Percentiles rank a stretch among this genome's conserved stretches.
Conservation (phyloP, 2,113 vertebrate genomes). For the Neogale vison region DNA sequence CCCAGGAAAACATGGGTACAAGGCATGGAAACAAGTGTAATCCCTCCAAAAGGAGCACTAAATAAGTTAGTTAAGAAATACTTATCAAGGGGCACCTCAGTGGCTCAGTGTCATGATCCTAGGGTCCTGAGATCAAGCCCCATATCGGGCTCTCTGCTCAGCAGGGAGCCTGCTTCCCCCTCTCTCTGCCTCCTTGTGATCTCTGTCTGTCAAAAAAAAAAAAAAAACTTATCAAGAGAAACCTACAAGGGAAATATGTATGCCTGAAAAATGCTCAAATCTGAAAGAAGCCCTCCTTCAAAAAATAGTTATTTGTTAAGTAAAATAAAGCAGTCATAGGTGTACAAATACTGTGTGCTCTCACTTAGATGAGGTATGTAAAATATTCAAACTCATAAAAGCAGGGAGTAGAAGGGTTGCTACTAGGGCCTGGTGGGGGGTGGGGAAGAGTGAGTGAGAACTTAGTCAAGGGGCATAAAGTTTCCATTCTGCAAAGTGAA, state of each 20-base stretch:
- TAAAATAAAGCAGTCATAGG: not conserved
- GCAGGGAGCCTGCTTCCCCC: too few relatives aligned
- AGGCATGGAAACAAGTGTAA: not conserved
- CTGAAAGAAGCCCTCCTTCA: not conserved
- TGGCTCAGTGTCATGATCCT: too few relatives aligned
- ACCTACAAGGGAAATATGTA: not conserved
- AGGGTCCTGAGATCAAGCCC: too few relatives aligned
- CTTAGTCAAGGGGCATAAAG: not conserved
- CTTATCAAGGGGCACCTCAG: not conserved
- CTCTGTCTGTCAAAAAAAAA: too few relatives aligned
- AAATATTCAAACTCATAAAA: not conserved
- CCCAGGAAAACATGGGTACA: not conserved
- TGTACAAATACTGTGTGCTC: not conserved
- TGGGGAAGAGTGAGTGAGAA: not conserved
- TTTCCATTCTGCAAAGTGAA: not conserved
- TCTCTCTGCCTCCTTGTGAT: too few relatives aligned
- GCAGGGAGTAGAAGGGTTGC: not conserved
- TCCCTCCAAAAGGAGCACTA: not conserved
- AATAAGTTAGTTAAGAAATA: not conserved
- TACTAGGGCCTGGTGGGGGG: not conserved
- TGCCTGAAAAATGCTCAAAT: not conserved
- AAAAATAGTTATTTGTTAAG: not conserved
- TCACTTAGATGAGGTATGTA: not conserved
- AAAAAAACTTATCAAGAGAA: not conserved
- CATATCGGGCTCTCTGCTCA: too few relatives aligned